Conservation (phyloP, 2,888 invertebrate species). For the Drosophila tanythrix region DNA sequence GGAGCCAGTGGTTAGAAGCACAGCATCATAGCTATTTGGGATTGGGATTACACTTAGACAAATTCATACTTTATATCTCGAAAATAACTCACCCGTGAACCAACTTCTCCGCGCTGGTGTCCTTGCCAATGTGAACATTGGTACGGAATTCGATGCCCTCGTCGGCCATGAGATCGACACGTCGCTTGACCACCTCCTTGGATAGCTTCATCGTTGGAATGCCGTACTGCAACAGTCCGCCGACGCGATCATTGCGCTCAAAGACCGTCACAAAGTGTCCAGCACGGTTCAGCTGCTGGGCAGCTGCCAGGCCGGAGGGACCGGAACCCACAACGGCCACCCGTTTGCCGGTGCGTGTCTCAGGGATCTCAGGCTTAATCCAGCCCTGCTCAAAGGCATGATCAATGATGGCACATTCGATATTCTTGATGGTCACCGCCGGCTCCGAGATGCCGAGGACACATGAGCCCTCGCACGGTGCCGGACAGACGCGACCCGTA, state of each 20-base stretch:
- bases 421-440: slow-evolving; percentile 99
- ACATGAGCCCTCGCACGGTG: slow-evolving; percentile 99
- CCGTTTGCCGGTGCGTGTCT: slow-evolving; percentile 90
- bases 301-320: slow-evolving; percentile 97
- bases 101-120: slow-evolving; percentile 91
- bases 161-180: slow-evolving; percentile 93
- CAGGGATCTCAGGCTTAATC: slow-evolving; percentile 93
- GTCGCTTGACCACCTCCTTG: slow-evolving; percentile 95
- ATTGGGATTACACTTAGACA: not conserved
- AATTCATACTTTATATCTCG: rapidly evolving
- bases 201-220: slow-evolving; percentile 99
- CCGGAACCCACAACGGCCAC: slow-evolving; percentile 97
- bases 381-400: slow-evolving; percentile 98
- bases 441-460: slow-evolving; percentile 98
- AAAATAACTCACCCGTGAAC: slow-evolving; percentile 86
- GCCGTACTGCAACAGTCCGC: slow-evolving; percentile 98
- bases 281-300: slow-evolving; percentile 97
- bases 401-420: slow-evolving; percentile 99
- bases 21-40: slow-evolving; percentile 90
- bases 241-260: slow-evolving; percentile 97
- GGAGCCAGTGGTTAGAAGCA: slow-evolving; percentile 96
- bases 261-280: slow-evolving; percentile 98
- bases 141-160: slow-evolving; percentile 97
- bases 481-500: slow-evolving; percentile 97
- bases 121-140: slow-evolving; percentile 95